Evolutionary conservation across 2,113 vertebrate species (phyloP).

Genomic region (Ranitomeya variabilis): DNA sequence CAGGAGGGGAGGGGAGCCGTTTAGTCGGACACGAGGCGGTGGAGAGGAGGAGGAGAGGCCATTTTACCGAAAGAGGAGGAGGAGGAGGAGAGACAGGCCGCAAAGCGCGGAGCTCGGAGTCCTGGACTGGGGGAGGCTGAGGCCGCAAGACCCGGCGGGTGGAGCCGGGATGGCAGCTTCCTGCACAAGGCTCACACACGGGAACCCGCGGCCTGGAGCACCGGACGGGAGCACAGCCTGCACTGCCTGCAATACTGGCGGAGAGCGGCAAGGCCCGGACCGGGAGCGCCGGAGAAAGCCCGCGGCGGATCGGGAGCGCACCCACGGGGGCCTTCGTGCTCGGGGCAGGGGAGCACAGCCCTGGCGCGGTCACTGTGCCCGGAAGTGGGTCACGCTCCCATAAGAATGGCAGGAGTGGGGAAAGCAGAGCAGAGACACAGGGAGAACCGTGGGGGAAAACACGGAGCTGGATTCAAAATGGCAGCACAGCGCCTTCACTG

Average conservation of each 20-base stretch:
- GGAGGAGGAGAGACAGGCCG: slow-evolving; percentile 49
- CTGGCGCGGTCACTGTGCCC: slow-evolving; percentile 34
- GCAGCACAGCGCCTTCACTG: slow-evolving; percentile 4
- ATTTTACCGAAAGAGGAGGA: slow-evolving; percentile 50
- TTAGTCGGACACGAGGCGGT: slow-evolving; percentile 58
- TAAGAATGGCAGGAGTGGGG: background rate
- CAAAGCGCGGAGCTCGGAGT: slow-evolving; percentile 50
- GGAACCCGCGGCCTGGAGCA: background rate
- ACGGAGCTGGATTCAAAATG: slow-evolving; percentile 35
- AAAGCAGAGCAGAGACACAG: slow-evolving; percentile 14
- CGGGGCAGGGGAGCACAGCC: slow-evolving; percentile 24
- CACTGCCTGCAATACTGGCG: background rate
- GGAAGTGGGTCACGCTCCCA: slow-evolving; percentile 35
- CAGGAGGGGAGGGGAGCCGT: slow-evolving; percentile 54
- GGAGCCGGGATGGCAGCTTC: slow-evolving; percentile 44
- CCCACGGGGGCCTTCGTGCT: no score
- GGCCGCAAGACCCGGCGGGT: slow-evolving; percentile 49
- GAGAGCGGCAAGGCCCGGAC: slow-evolving; percentile 1
- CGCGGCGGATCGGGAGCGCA: slow-evolving; percentile 38
- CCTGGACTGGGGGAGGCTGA: slow-evolving; percentile 44
- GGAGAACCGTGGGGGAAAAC: slow-evolving; percentile 6
- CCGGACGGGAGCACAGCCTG: slow-evolving; percentile 24
- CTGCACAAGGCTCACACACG: slow-evolving; percentile 26
- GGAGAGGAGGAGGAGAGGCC: slow-evolving; percentile 58
- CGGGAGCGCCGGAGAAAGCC: background rate